Evolutionary conservation across 1,140 invertebrate species (phyloP), one percentile per base, ranked within the genome.

Genomic region (Phenacoccus solenopsis): DNA sequence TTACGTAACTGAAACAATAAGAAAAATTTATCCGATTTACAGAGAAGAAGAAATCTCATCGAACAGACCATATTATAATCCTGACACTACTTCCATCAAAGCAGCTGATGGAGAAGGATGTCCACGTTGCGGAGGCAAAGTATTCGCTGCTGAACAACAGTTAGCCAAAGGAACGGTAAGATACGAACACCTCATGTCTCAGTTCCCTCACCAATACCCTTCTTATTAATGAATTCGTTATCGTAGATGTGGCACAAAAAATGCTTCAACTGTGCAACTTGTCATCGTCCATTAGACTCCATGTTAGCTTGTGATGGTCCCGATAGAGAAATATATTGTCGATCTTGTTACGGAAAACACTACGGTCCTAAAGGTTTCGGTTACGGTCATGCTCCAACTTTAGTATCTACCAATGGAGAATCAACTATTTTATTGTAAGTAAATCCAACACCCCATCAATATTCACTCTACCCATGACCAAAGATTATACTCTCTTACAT

Each of bases 121-220:
- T 78, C 92, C 92, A 1, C 84, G 93, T 70, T 96, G 93, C 78
- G 91, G 91, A 68, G 93, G 93, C 72, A 90, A 90, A 82, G 94
- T 96, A 10, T 96, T 94, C 78, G 91, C 91, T 57, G 94, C 94
- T 73, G 94, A 96, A 79, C 93, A 94, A 80, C 93, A 94, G 81
- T 82, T 95, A 49, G 93, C 93, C 74, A 94, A 94, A 78, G 92
- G 92, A 80, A 90, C 88, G 73, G 87, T 87, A 80, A 80, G 85
- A 84, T 22, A 68, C 4, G 20, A 70, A 27, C 13, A 22, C 49
- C 35, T 71, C 3, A 30, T 24, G 24, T 49, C 28, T 21, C 1
- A 73, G 49, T 12, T 69, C 21, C 69, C n/a, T n/a, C 72, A 24
- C 35, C 74, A 74, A 13, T 75, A n/a, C 57, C n/a, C n/a, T n/a